Base-by-base conservation (phyloP, 2,113 vertebrate species). In the Salvelinus fontinalis region DNA sequence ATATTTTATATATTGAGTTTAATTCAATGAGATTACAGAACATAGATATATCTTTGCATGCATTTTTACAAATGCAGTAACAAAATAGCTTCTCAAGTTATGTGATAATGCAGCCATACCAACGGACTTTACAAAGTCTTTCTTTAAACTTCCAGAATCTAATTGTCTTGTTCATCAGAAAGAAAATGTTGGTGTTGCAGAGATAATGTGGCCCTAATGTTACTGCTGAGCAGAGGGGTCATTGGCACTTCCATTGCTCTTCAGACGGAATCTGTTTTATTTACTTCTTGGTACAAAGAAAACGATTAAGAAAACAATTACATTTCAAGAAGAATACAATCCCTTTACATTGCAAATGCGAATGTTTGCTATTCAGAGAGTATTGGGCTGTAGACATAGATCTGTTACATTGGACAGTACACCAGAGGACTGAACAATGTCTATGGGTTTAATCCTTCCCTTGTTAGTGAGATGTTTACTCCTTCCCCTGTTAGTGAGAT, bases 271-370 rank as follows among this genome's bases (percentile, higher is more conserved):
- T 92, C 90, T 91, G 90, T 92, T 93, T 90, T 91, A 89, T 92
- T 92, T 90, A 92, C 85, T 82, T 85, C 91, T 92, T 92, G 88
- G 87, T 89, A 90, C 87, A 91, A 92, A 93, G 87, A 87, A 92
- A 90, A 91, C 89, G 85, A 93, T 93, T 93, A 92, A 90, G 88
- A 91, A 92, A 93, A 93, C 92, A 92, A 94, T 93, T 93, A 92
- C 89, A 91, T 91, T 91, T 84, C 75, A 84, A 88, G 83, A 16
- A 60, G 4, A 81, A 81, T 68, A 69, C 65, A 29, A 6, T 78
- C 78, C 86, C 92, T 92, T 89, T 92, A 92, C 92, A 93, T 90
- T 92, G 92, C 92, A 91, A 92, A 92, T 93, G 83, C 77, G 78
- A 84, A 87, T 89, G 84, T 85, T 91, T 91, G 87, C 89, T 89